Evolutionary conservation across 2,888 invertebrate genomes (phyloP).

Genomic region (Diploptera punctata): DNA sequence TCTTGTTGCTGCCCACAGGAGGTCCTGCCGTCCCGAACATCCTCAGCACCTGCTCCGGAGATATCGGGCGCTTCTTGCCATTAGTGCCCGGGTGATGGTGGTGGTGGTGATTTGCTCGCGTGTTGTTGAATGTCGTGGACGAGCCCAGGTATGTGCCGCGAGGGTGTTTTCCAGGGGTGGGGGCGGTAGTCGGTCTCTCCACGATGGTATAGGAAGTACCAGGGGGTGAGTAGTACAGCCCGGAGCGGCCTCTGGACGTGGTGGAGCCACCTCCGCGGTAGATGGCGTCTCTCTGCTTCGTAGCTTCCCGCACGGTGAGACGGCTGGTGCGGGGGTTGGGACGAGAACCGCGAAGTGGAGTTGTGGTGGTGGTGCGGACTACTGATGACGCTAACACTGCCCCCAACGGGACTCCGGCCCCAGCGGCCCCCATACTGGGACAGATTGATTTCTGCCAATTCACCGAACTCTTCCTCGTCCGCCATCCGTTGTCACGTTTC

Average conservation of each 20-base stretch:
- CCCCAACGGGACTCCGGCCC: slow-evolving; percentile 42
- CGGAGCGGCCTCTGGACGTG: slow-evolving; percentile 55
- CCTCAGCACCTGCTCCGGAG: slow-evolving; percentile 73
- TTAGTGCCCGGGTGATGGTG: slow-evolving; percentile 49
- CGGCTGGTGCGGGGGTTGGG: slow-evolving; percentile 44
- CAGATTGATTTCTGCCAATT: slow-evolving; percentile 54
- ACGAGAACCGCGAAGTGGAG: slow-evolving; percentile 31
- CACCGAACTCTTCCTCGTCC: slow-evolving; percentile 55
- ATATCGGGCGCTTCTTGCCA: slow-evolving; percentile 79
- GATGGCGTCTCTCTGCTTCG: slow-evolving; percentile 53
- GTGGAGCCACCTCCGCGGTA: slow-evolving; percentile 58
- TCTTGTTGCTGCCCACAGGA: slow-evolving; percentile 44
- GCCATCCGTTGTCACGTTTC: slow-evolving; percentile 52
- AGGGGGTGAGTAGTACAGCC: slow-evolving; percentile 85
- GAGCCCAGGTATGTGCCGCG: slow-evolving; percentile 74
- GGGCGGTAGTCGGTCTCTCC: slow-evolving; percentile 60
- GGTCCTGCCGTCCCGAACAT: slow-evolving; percentile 52
- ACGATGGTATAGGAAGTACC: slow-evolving; percentile 90
- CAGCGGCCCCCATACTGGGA: slow-evolving; percentile 47
- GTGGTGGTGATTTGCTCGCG: slow-evolving; percentile 7
- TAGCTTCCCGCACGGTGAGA: slow-evolving; percentile 35
- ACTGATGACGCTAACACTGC: slow-evolving; percentile 49
- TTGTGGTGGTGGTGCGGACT: slow-evolving; percentile 51
- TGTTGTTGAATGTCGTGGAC: slow-evolving; percentile 57
- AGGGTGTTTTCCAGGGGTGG: slow-evolving; percentile 52